These are phyloP conservation scores for Bicyclus anynana DNA, from an alignment of 1,140 invertebrate genomes.

Conservation along the genomic window DNA sequence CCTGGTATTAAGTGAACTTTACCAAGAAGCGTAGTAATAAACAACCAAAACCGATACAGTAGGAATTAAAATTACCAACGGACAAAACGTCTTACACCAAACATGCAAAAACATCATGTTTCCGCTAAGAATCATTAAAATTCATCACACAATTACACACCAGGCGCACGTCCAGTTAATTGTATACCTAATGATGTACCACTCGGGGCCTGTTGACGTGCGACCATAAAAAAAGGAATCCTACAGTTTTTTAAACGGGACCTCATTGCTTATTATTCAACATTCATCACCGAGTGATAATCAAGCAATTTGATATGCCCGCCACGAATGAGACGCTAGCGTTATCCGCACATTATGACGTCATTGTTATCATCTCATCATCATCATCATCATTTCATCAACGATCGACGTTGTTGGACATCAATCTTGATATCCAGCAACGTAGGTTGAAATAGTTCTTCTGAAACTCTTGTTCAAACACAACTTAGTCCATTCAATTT, in stretches of 20 bases:
- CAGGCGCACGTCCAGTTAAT: not conserved
- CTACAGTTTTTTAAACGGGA: slow-evolving; percentile 11
- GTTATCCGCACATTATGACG: slow-evolving; percentile 40
- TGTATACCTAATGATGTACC: slow-evolving; percentile 2
- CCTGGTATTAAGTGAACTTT: no score
- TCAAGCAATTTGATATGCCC: slow-evolving; percentile 37
- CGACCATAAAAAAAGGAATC: slow-evolving; percentile 10
- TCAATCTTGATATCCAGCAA: no score
- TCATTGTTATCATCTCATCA: slow-evolving; percentile 31
- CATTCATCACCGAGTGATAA: slow-evolving; percentile 12
- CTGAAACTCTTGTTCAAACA: no score
- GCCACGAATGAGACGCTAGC: slow-evolving; percentile 20
- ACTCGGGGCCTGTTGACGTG: not conserved
- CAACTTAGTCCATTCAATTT: no score
- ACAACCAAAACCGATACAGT: no score
- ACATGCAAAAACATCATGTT: not conserved
- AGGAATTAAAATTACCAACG: no score
- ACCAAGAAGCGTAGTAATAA: no score
- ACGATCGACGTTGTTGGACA: no score
- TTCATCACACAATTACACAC: not conserved
- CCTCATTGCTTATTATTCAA: slow-evolving; percentile 20
- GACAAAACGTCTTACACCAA: not conserved
- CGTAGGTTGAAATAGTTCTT: no score
- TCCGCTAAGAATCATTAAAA: not conserved
- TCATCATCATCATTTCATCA: not conserved